Percentiles rank a stretch among this genome's conserved stretches.
Conservation (phyloP, 2,888 invertebrate genomes). For the Rhogogaster chlorosoma region DNA sequence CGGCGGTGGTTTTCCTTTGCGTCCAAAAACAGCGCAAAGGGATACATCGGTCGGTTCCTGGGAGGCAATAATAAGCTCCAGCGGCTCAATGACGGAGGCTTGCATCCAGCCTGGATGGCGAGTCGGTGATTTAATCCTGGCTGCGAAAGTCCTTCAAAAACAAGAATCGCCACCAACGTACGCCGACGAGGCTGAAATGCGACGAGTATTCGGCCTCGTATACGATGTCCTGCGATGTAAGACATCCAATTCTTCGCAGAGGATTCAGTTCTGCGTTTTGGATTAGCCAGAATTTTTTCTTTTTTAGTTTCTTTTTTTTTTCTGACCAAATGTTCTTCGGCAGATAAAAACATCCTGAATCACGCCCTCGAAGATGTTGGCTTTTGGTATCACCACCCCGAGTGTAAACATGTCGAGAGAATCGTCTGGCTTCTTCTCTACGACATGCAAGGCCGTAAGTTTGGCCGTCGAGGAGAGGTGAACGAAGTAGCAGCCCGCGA, state of each 20-base stretch:
- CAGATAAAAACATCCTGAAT: slow-evolving; percentile 85
- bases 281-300: not conserved
- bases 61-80: slow-evolving; percentile 54
- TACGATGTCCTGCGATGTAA: slow-evolving; percentile 88
- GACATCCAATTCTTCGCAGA: slow-evolving; percentile 63
- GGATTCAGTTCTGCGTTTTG: not conserved
- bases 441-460: slow-evolving; percentile 85
- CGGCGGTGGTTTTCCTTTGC: slow-evolving; percentile 56
- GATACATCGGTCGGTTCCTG: slow-evolving; percentile 58
- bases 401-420: slow-evolving; percentile 74
- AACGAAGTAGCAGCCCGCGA: slow-evolving; percentile 61
- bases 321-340: slow-evolving; percentile 67
- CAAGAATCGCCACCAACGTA: slow-evolving; percentile 59
- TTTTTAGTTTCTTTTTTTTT: not conserved
- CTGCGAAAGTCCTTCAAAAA: slow-evolving; percentile 66
- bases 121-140: slow-evolving; percentile 69
- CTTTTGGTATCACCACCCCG: slow-evolving; percentile 81
- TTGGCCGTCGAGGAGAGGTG: slow-evolving; percentile 67
- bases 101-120: slow-evolving; percentile 69
- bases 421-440: slow-evolving; percentile 85
- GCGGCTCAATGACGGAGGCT: slow-evolving; percentile 69
- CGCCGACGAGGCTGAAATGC: slow-evolving; percentile 86
- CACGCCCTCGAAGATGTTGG: slow-evolving; percentile 83
- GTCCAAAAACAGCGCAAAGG: slow-evolving; percentile 54
- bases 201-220: slow-evolving; percentile 86